These are phyloP conservation scores for Zele albiditarsus DNA, from an alignment of 2,888 invertebrate species.

Conservation along the genomic window DNA sequence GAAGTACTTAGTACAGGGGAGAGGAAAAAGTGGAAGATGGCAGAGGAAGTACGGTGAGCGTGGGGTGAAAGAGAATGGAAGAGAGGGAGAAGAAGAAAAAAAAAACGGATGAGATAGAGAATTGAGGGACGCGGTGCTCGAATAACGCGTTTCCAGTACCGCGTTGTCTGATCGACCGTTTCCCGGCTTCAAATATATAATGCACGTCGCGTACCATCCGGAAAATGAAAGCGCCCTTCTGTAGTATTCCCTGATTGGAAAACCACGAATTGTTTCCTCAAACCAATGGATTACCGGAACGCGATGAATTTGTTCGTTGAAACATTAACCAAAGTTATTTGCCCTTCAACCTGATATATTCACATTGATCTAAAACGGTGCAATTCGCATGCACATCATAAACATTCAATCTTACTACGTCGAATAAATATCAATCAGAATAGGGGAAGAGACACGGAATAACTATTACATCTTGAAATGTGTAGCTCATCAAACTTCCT, in stretches of 20 bases:
- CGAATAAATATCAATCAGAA: too few relatives aligned
- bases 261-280: conserved; percentile 67
- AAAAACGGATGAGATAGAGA: conserved; percentile 33
- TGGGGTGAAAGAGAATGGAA: conserved; percentile 19
- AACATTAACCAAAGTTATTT: conserved; percentile 51
- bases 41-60: conserved; percentile 45
- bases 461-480: too few relatives aligned
- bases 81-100: conserved; percentile 32
- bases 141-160: conserved; percentile 38
- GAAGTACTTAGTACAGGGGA: background rate
- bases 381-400: too few relatives aligned
- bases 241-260: conserved; percentile 64
- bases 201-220: conserved; percentile 64
- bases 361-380: conserved; percentile 19
- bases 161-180: conserved; percentile 57
- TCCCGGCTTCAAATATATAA: conserved; percentile 62
- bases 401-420: too few relatives aligned
- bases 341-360: background rate
- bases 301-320: conserved; percentile 45
- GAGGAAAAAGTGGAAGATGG: conserved; percentile 41
- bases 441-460: too few relatives aligned
- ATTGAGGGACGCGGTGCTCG: conserved; percentile 35
- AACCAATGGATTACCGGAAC: conserved; percentile 57
- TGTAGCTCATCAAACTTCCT: too few relatives aligned
- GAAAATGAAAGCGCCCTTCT: conserved; percentile 62